A percentile compares a stretch with the other conserved stretches of the same genome.
These are phyloP conservation scores for Pangasius larnaudii DNA, from an alignment of 2,797 vertebrate genomes.

Conservation along the genomic window DNA sequence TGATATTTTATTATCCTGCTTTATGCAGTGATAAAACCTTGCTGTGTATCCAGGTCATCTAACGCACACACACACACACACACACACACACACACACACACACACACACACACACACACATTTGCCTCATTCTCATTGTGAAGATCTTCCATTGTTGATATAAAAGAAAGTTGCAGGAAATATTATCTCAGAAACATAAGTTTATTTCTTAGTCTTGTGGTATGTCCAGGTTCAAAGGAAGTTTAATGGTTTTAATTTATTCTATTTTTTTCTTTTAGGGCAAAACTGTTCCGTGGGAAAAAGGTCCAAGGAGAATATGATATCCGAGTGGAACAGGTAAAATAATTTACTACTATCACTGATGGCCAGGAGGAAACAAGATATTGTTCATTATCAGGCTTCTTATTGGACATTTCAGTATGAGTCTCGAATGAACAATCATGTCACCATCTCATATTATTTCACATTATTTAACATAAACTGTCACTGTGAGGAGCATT, in stretches of 20 bases:
- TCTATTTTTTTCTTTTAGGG: conserved; percentile 72
- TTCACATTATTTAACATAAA: background rate
- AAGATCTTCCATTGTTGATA: no score
- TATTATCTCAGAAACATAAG: background rate
- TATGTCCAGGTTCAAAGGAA: background rate
- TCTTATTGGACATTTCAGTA: background rate
- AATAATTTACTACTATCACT: background rate
- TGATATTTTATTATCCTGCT: background rate
- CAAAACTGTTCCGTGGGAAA: conserved; percentile 93
- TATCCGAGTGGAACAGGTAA: conserved; percentile 95
- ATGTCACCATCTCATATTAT: background rate
- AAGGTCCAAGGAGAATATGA: conserved; percentile 94
- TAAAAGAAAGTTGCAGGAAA: background rate
- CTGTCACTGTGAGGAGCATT: background rate
- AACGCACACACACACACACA: background rate
- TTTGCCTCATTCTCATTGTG: no score
- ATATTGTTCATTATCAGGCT: background rate
- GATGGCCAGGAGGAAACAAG: background rate
- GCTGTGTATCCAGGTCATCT: background rate
- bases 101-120: background rate
- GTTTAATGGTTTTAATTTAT: background rate
- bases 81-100: background rate
- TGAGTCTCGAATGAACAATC: background rate
- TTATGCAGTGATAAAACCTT: background rate
- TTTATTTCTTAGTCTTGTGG: background rate